phyloP scores from a whole-genome alignment of 2,888 invertebrate genomes.

The Hydropsyche betteni region DNA sequence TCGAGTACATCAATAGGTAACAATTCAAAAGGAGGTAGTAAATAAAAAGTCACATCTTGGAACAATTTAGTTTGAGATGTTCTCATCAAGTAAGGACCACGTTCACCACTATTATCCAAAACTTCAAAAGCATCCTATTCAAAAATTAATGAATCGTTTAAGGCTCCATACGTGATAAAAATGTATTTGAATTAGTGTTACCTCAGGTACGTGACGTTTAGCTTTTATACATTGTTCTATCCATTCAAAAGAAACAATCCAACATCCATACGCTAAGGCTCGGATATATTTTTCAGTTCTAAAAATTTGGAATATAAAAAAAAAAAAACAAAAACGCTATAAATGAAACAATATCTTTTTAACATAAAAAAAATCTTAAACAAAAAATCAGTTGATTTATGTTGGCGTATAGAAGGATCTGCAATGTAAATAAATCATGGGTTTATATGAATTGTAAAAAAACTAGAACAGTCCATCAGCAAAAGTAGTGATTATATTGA shows the following conservation, averaged over 20 bases:
- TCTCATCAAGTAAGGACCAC: conserved; percentile 65
- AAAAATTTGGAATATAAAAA: conserved; percentile 45
- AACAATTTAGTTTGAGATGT: conserved; percentile 59
- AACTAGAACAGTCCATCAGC: neutral
- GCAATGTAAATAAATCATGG: neutral
- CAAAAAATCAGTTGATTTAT: neutral
- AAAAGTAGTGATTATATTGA: too few species aligned
- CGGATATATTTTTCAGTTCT: conserved; percentile 68
- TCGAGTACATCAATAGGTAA: conserved; percentile 55
- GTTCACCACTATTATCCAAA: conserved; percentile 64
- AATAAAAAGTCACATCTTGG: conserved; percentile 64
- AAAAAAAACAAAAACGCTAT: conserved; percentile 39
- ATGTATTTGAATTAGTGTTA: conserved; percentile 53
- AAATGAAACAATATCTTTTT: neutral
- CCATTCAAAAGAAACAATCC: conserved; percentile 69
- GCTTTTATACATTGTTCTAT: conserved; percentile 60
- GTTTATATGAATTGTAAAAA: neutral
- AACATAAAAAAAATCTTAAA: neutral
- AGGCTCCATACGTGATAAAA: neutral
- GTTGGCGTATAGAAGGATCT: neutral
- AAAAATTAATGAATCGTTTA: too few species aligned
- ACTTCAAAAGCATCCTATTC: conserved; percentile 64
- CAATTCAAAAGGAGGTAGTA: conserved; percentile 63
- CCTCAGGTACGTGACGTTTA: conserved; percentile 62
- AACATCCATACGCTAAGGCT: conserved; percentile 67